Conservation (phyloP, 2,113 vertebrate species). For the Cyanoderma ruficeps region DNA sequence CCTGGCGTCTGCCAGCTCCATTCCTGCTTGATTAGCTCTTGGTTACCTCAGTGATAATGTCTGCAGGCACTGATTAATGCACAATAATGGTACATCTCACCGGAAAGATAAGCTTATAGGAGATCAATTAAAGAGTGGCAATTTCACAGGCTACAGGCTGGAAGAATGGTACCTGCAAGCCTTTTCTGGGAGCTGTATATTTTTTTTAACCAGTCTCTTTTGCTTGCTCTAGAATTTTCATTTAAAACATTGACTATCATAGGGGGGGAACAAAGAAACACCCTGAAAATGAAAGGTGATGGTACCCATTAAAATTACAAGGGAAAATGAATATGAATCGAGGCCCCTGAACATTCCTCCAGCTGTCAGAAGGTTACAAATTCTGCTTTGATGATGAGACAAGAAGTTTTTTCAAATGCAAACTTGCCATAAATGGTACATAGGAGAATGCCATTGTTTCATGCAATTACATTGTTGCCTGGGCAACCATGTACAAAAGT, state of each 20-base stretch:
- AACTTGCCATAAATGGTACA: constrained; percentile 63
- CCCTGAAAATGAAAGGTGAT: constrained; percentile 57
- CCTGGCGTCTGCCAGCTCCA: constrained; percentile 61
- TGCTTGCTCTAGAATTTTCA: constrained; percentile 43
- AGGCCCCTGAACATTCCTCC: constrained; percentile 57
- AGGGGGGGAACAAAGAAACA: background rate
- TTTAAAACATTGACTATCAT: constrained; percentile 39
- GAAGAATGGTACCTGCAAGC: constrained; percentile 54
- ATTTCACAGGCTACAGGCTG: constrained; percentile 67
- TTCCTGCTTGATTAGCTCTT: constrained; percentile 73
- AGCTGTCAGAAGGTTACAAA: constrained; percentile 69
- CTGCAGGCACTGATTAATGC: constrained; percentile 77
- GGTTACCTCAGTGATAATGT: constrained; percentile 76
- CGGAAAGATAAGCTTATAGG: constrained; percentile 76
- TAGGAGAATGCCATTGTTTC: constrained; percentile 75
- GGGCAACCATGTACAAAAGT: constrained; percentile 75
- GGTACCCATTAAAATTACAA: constrained; percentile 66
- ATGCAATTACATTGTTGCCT: constrained; percentile 76
- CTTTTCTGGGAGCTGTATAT: constrained; percentile 39
- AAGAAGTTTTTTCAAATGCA: constrained; percentile 67
- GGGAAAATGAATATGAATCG: constrained; percentile 60
- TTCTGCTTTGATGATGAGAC: constrained; percentile 67
- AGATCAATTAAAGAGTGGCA: constrained; percentile 73
- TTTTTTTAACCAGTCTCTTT: constrained; percentile 38
- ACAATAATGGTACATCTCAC: constrained; percentile 75